Base-by-base conservation (phyloP, 1,140 invertebrate genomes). In the Asbolus verrucosus region DNA sequence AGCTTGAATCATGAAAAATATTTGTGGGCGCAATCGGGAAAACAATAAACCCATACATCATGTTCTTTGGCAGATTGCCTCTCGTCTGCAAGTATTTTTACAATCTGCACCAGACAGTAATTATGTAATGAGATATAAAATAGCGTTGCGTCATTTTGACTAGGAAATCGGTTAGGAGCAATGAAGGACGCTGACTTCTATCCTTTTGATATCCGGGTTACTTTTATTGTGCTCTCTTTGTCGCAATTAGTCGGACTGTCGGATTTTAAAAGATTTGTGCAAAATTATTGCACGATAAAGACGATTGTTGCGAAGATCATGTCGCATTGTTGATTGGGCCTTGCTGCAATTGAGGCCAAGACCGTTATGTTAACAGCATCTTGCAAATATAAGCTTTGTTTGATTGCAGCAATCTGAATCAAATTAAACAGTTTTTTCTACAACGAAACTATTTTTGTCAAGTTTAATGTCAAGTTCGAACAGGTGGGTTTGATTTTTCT, bases 401-500 rank as follows among this genome's bases (percentile, higher is more conserved):
- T 27, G 8, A n/a, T 43, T 14, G 1, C 5, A 43, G 39, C 24
- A 27, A 38, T 38, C 33, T 8, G 39, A 9, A 43, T 16, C 2
- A 2, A 36, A 36, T 36, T 36, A 11, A 36, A 6, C 33, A 2
- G 33, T n/a, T 36, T 43, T 16, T 43, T 43, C 15, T 43, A n/a
- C n/a, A 5, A 6, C 3, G 39, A 14, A 5, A 43, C 5, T 21
- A 50, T 50, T 50, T 50, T 50, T 21, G 30, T 63, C 61, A 63
- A 63, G 61, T 63, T 63, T 39, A 63, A 39, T 63, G 61, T 63
- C 61, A 63, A 63, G 61, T 24, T 0, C 39, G 11, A 27, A 54
- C 46, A 27, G 9, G 19, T 54, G 46, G 19, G 21, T 11, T n/a
- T 1, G 8, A 9, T 3, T 6, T 43, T 43, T 36, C n/a, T n/a